phyloP scores from a whole-genome alignment of 2,797 vertebrate species.

The Sebastes oblongus region DNA sequence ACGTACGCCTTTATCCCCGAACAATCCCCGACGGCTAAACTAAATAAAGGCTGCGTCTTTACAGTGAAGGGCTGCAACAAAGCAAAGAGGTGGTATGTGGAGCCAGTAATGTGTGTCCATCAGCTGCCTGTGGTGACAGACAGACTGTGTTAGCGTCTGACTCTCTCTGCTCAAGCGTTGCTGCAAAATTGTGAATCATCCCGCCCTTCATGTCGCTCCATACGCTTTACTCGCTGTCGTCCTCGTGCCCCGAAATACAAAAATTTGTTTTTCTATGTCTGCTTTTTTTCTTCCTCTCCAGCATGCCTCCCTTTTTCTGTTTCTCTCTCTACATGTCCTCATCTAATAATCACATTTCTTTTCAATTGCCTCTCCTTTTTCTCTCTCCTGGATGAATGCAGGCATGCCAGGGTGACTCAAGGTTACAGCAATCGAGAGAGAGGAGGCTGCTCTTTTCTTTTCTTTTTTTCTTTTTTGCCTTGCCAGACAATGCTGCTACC shows the following conservation, averaged over 20 bases:
- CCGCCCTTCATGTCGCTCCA: conserved; percentile 54
- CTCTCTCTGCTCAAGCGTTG: conserved; percentile 46
- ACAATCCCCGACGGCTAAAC: conserved; percentile 19
- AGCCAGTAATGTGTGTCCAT: conserved; percentile 56
- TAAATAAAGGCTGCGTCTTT: conserved; percentile 33
- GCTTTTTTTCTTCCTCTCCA: neutral
- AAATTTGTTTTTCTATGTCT: conserved; percentile 34
- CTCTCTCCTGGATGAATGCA: conserved; percentile 37
- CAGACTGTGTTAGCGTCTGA: conserved; percentile 47
- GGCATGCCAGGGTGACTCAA: conserved; percentile 57
- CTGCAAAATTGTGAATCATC: conserved; percentile 61
- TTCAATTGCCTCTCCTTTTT: conserved; percentile 44
- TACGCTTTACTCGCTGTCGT: conserved; percentile 22
- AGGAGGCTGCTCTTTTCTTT: conserved; percentile 33
- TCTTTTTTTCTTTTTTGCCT: neutral
- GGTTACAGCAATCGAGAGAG: conserved; percentile 57
- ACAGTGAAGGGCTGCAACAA: conserved; percentile 22
- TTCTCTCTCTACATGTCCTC: conserved; percentile 28
- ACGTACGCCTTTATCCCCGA: neutral
- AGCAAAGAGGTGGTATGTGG: conserved; percentile 29
- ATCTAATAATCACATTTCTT: conserved; percentile 66
- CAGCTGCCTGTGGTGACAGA: conserved; percentile 63
- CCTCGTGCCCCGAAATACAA: conserved; percentile 26
- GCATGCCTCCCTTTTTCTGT: neutral
- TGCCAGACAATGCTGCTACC: conserved; percentile 40